Base-by-base conservation (phyloP, 1,140 invertebrate genomes). In the Ptiloglossa arizonensis region DNA sequence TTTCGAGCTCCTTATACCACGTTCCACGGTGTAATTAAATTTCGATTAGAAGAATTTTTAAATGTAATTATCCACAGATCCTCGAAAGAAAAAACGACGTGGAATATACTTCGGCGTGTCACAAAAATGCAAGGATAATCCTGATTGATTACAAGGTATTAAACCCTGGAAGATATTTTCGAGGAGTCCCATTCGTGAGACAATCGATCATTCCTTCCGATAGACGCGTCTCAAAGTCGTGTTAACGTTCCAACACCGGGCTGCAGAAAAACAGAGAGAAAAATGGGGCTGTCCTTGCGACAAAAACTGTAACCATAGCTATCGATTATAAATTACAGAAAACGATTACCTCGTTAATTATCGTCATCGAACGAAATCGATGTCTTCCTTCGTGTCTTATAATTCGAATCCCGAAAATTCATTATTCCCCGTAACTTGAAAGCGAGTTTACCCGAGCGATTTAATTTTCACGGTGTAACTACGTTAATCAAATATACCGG, bases 131-230 rank as follows among this genome's bases (percentile, higher is more conserved):
- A 27, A 27, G 32, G 48, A 29, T 54, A 66, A 73, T 66, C 46
- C 48, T 73, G 71, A 73, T 73, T 41, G 71, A 73, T 73, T 54
- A n/a, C 22, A 32, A 54, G 69, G 64, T 46, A 57, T 75, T 68
- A 54, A 57, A 35, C 9, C 29, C 3, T 22, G 27, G n/a, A 38
- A 69, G n/a, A 48, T 59, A 59, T 76, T 59, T 41, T 59, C 54
- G n/a, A 67, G 63, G 15, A 68, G n/a, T 56, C 27, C 54, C 5
- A 46, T 46, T 69, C 22, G 38, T 5, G 4, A 11, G 32, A 59
- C 19, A 46, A 76, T 76, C 73, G 73, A 76, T 76, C 73, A 76
- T 69, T 69, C 13, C 24, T 19, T 57, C 24, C 52, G 64, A 76
- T 76, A 22, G 64, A 59, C 41, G 73, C 67, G 54, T 59, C 73